Evolutionary conservation across 2,888 invertebrate species (phyloP).

Genomic region (Aporophyla nigra): DNA sequence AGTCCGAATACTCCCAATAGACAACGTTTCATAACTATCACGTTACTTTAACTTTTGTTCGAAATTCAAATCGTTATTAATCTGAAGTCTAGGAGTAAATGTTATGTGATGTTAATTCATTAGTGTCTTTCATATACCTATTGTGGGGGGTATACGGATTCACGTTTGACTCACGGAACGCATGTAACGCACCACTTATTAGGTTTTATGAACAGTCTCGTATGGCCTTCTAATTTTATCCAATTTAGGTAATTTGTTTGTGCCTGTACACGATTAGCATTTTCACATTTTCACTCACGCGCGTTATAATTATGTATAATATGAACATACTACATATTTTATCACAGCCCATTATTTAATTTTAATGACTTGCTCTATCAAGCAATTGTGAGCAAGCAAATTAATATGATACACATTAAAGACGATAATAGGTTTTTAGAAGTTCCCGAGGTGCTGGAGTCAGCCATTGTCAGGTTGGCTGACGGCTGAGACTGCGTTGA

Average conservation of each 20-base stretch:
- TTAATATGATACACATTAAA: slow-evolving; percentile 70
- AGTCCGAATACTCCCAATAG: background rate
- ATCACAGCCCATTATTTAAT: slow-evolving; percentile 88
- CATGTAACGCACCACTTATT: background rate
- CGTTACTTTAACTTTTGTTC: background rate
- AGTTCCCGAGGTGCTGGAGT: slow-evolving; percentile 78
- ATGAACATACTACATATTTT: slow-evolving; percentile 74
- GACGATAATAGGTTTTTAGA: slow-evolving; percentile 61
- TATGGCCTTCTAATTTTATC: slow-evolving; percentile 25
- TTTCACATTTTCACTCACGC: slow-evolving; percentile 56
- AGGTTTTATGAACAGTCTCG: slow-evolving; percentile 15
- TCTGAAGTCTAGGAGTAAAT: background rate
- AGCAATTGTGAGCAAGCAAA: slow-evolving; percentile 77
- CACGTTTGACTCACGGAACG: slow-evolving; percentile 3
- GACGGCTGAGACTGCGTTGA: slow-evolving; percentile 79
- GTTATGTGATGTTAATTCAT: background rate
- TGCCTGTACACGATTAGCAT: slow-evolving; percentile 54
- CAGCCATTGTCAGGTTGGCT: slow-evolving; percentile 80
- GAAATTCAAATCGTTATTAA: background rate
- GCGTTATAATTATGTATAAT: slow-evolving; percentile 71
- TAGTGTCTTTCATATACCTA: background rate
- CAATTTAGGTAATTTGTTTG: slow-evolving; percentile 41
- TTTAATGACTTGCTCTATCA: slow-evolving; percentile 75
- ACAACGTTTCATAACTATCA: background rate
- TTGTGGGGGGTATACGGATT: background rate